These are phyloP conservation scores for Zonitis immaculata DNA, from an alignment of 2,888 invertebrate species.

Conservation along the genomic window DNA sequence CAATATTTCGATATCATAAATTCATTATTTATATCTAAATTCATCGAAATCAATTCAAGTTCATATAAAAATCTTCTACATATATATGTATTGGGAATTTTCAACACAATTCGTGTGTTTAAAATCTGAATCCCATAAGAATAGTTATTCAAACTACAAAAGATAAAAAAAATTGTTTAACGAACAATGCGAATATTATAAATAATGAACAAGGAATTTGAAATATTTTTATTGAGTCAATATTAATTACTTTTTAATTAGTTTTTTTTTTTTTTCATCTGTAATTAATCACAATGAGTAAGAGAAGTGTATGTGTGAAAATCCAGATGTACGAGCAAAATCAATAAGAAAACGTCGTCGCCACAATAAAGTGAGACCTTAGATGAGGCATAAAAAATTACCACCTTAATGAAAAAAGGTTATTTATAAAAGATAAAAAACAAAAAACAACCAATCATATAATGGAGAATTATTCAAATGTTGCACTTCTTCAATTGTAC, in stretches of 20 bases:
- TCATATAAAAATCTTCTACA: too few species aligned
- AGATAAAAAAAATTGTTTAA: slow-evolving; percentile 2
- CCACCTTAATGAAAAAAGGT: slow-evolving; percentile 8
- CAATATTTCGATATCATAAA: too few species aligned
- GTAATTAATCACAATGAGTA: slow-evolving; percentile 3
- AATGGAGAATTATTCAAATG: slow-evolving; percentile 10
- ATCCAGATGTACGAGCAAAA: slow-evolving; percentile 9
- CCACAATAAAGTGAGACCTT: neutral
- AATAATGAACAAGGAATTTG: too few species aligned
- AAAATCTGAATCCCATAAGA: slow-evolving; percentile 1
- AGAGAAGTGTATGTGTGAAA: neutral
- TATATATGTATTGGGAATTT: neutral
- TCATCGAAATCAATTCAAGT: too few species aligned
- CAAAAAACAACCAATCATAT: too few species aligned
- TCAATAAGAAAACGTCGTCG: slow-evolving; percentile 2
- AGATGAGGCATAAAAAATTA: neutral
- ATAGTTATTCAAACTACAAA: neutral
- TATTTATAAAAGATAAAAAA: too few species aligned
- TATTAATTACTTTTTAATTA: slow-evolving; percentile 8
- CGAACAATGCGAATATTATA: neutral
- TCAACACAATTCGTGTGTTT: neutral
- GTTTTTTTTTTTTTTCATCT: neutral
- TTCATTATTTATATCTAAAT: too few species aligned
- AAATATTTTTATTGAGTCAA: neutral
- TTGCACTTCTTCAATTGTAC: slow-evolving; percentile 12